Conservation (phyloP, 1,140 invertebrate species). For the Drosophila orosa region DNA sequence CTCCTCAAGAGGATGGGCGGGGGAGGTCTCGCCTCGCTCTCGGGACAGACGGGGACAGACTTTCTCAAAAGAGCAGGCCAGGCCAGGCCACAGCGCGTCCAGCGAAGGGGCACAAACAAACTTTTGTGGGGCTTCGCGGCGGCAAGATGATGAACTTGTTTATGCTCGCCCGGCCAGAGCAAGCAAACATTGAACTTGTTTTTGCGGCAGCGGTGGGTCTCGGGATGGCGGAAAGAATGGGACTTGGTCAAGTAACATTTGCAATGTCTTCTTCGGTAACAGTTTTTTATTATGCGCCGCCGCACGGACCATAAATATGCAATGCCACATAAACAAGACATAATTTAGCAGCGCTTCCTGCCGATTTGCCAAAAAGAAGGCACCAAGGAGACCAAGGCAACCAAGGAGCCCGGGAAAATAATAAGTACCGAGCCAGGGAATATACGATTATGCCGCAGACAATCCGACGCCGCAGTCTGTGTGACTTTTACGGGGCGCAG, state of each 20-base stretch:
- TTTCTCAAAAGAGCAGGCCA: constrained; percentile 55
- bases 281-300: constrained; percentile 74
- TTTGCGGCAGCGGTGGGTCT: constrained; percentile 32
- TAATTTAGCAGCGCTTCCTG: constrained; percentile 80
- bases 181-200: constrained; percentile 82
- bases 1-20: constrained; percentile 4
- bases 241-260: constrained; percentile 77
- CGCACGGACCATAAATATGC: constrained; percentile 73
- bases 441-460: constrained; percentile 83
- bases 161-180: constrained; percentile 56
- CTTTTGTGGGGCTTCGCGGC: constrained; percentile 71
- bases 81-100: constrained; percentile 33
- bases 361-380: constrained; percentile 77
- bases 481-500: constrained; percentile 8
- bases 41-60: constrained; percentile 42
- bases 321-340: constrained; percentile 82
- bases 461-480: constrained; percentile 59
- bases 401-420: constrained; percentile 48
- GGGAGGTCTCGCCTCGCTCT: background rate
- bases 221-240: constrained; percentile 16
- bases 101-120: constrained; percentile 72
- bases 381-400: constrained; percentile 39
- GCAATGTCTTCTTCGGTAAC: constrained; percentile 70
- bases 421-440: constrained; percentile 72
- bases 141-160: constrained; percentile 70